Evolutionary conservation across 2,797 vertebrate species (phyloP).

Genomic region (Orestias chungarensis): DNA sequence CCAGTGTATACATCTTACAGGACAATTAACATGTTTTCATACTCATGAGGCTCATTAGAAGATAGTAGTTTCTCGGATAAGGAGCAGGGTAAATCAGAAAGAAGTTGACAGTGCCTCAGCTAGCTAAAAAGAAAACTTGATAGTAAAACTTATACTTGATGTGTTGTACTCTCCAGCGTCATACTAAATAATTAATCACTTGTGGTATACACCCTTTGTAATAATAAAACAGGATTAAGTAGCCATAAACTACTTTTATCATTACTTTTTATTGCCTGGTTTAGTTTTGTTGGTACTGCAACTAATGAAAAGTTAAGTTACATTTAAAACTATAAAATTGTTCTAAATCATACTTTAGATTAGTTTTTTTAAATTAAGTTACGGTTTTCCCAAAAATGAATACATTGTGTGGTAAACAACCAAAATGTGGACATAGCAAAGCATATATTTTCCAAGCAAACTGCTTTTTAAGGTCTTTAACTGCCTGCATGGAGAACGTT

Average conservation of each 20-base stretch:
- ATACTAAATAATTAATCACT: background rate
- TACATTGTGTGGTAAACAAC: background rate
- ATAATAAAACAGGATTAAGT: background rate
- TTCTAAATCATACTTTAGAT: background rate
- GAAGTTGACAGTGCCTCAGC: background rate
- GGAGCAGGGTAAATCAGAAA: background rate
- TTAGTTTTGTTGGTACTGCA: background rate
- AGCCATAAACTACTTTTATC: background rate
- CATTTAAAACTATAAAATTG: background rate
- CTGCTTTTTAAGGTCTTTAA: constrained; percentile 8
- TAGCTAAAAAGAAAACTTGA: background rate
- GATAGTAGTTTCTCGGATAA: background rate
- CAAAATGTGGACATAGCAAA: background rate
- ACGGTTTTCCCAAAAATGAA: background rate
- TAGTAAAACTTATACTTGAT: background rate
- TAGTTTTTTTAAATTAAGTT: background rate
- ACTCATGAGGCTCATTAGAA: background rate
- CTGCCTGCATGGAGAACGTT: constrained; percentile 30
- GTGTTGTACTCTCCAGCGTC: background rate
- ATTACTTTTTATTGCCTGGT: background rate
- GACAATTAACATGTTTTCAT: background rate
- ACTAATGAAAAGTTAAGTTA: background rate
- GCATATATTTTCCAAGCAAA: constrained; percentile 5
- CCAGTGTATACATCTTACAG: background rate
- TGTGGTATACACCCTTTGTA: background rate